Base-by-base conservation (phyloP, 2,113 vertebrate species). In the Sinocyclocheilus anophthalmus region DNA sequence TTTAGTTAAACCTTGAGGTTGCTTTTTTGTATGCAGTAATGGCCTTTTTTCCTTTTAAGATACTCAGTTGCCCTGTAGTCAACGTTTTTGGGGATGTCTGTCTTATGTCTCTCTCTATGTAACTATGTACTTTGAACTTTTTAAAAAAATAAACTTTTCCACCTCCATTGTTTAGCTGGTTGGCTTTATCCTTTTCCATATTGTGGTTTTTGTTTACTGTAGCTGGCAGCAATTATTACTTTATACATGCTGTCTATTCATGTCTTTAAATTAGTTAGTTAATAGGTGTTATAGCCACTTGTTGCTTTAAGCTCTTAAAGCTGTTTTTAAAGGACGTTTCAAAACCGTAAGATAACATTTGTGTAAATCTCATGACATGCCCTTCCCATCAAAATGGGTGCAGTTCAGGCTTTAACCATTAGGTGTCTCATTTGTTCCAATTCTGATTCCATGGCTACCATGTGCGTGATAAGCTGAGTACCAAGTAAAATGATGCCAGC, bases 71-170 rank as follows among this genome's bases (percentile, higher is more conserved):
- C 33, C 26, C 26, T 81, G 13, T 45, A 55, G 33, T 83, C 70
- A 26, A 1, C 9, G 9, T 65, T 61, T 65, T 88, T 85, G 65
- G 84, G 37, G 75, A 79, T 20, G 14, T 30, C 22, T 5, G 33
- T 86, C 75, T 82, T 72, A 37, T 18, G 50, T 18, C 39, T 76
- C 77, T 81, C 70, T 39, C 12, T 76, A 30, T 59, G 59, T 88
- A 37, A 70, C 76, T 84, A 76, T 85, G 61, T 84, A 81, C 24
- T 79, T 57, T 50, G 20, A 45, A 33, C 70, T 24, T 70, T 88
- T 69, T 87, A 57, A 82, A 84, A 89, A 45, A 82, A 89, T 87
- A 87, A 89, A 80, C 70, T 86, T 75, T 86, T 84, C 70, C 45
- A 76, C 59, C 65, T 70, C 81, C 45, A 37, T 33, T 33, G 5